A percentile compares a stretch with the other conserved stretches of the same genome.
Evolutionary conservation across 2,888 invertebrate species (phyloP).

Genomic region (Antheraea assamensis): DNA sequence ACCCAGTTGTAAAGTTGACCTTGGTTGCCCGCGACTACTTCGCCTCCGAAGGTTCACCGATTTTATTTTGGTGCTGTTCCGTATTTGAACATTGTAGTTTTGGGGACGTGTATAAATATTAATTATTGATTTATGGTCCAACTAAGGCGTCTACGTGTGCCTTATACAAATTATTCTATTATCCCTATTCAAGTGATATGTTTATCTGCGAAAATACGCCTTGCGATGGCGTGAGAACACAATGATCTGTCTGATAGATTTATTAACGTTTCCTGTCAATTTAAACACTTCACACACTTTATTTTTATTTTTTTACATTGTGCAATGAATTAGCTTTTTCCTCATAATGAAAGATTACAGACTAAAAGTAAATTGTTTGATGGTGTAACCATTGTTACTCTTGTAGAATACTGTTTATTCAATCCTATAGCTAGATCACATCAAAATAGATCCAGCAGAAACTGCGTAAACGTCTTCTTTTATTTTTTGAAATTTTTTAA

Average conservation of each 20-base stretch:
- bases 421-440: not conserved
- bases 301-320: not conserved
- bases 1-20: constrained; percentile 76
- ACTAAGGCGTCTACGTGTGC: not conserved
- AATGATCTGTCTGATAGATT: not conserved
- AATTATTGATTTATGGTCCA: not conserved
- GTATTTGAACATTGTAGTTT: not conserved
- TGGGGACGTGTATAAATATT: not conserved
- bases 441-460: not conserved
- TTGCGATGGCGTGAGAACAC: not conserved
- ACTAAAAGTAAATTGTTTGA: not conserved
- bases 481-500: not conserved
- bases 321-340: not conserved
- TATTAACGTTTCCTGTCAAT: constrained; percentile 6
- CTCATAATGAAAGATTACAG: not conserved
- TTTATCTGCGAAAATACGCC: not conserved
- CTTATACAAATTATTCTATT: not conserved
- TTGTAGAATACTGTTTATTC: not conserved
- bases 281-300: constrained; percentile 5
- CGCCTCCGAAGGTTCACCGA: constrained; percentile 29
- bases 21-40: constrained; percentile 48
- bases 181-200: not conserved
- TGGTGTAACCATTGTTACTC: not conserved
- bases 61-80: constrained; percentile 12
- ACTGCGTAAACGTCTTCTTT: not conserved